Evolutionary conservation across 2,113 vertebrate genomes (phyloP), one percentile per base, ranked within the genome.

Genomic region (Oreochromis aureus): DNA sequence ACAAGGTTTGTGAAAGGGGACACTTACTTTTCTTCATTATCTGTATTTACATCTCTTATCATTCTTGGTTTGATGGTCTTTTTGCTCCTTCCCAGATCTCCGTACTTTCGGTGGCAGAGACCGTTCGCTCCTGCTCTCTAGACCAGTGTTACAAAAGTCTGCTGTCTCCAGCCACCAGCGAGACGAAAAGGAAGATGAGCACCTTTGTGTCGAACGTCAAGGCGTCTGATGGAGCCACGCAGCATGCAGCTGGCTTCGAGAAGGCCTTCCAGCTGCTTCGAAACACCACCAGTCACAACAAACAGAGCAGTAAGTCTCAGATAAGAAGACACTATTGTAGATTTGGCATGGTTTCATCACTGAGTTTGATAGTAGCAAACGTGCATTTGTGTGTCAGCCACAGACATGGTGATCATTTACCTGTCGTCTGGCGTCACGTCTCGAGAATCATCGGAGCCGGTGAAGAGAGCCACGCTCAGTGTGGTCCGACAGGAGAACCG

Each of bases 141-240:
- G 99, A 99, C 95, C 98, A 98, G 93, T 99, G 99, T 96, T 99
- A 99, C 56, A 98, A 98, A 91, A 98, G 97, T 0, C 97, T 98
- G 91, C 97, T 99, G 86, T 99, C 99, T 84, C 99, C 99, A 6
- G 98, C 98, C 94, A 99, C 99, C 89, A 99, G 98, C 0, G 98
- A 99, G 96, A 99, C 99, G 10, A 99, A 99, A 91, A 97, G 98
- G 95, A 98, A 99, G 94, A 99, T 99, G 98, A 97, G 97, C 94
- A 98, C 97, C 91, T 99, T 99, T 51, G 97, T 99, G 78, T 97
- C 96, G 88, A 96, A 96, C 46, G 94, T 99, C 80, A 99, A 99
- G 94, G 95, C 98, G 0, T 98, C 97, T 0, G 98, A 99, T 91
- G 97, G 96, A 84, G 95, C 97, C 7, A 99, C 98, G 0, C 98